Conservation (phyloP, 2,797 vertebrate genomes). For the Phoeniculus purpureus region DNA sequence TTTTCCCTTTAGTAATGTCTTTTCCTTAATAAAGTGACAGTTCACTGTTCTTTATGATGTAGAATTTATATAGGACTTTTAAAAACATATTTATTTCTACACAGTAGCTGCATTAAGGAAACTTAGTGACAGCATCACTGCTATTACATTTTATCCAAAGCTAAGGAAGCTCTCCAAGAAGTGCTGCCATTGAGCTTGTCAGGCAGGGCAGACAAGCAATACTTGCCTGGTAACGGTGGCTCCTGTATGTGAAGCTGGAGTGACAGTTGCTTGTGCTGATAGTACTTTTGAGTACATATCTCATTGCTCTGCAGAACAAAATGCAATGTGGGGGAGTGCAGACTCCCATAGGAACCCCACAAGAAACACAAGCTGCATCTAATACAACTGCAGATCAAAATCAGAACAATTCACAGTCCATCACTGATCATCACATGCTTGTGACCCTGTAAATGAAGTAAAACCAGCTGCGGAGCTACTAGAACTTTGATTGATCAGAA, state of each 20-base stretch:
- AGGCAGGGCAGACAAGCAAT: neutral
- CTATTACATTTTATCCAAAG: conserved; percentile 48
- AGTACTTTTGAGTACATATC: neutral
- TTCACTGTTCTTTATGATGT: conserved; percentile 39
- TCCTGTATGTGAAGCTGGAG: neutral
- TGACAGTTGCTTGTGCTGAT: neutral
- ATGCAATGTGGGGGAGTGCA: neutral
- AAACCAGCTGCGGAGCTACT: neutral
- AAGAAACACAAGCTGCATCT: neutral
- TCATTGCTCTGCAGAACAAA: neutral
- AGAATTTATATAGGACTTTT: conserved; percentile 40
- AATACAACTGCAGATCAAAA: neutral
- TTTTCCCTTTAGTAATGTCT: conserved; percentile 37
- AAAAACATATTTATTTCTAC: neutral
- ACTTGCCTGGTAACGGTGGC: neutral
- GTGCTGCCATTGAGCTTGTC: conserved; percentile 22
- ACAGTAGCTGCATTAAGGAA: conserved; percentile 30
- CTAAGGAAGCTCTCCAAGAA: conserved; percentile 30
- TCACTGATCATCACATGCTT: neutral
- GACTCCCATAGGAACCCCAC: neutral
- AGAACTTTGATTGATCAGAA: neutral
- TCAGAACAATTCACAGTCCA: neutral
- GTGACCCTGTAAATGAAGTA: neutral
- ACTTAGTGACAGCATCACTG: conserved; percentile 13
- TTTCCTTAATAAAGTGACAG: conserved; percentile 40